Conservation (phyloP, 1,140 invertebrate genomes). For the Odontomachus brunneus region DNA sequence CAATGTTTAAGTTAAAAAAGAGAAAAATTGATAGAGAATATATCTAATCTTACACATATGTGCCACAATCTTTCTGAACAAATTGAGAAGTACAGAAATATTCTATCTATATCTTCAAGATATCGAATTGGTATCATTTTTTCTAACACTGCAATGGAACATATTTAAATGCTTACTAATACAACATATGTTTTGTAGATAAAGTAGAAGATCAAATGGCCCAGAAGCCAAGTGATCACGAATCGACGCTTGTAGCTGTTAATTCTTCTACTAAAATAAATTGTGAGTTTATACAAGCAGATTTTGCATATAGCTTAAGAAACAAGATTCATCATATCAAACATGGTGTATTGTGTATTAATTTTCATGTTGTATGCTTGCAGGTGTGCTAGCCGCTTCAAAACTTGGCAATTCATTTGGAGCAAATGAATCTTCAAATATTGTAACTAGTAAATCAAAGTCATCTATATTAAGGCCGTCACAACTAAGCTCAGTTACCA, state of each 20-base stretch:
- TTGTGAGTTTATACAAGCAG: constrained; percentile 57
- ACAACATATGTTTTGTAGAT: constrained; percentile 51
- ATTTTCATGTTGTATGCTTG: constrained; percentile 26
- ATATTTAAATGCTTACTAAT: background rate
- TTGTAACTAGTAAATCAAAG: constrained; percentile 73
- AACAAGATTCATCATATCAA: background rate
- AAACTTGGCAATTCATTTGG: constrained; percentile 79
- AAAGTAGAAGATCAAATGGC: constrained; percentile 63
- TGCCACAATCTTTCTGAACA: too few relatives aligned
- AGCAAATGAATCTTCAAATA: constrained; percentile 69
- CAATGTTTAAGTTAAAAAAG: too few relatives aligned
- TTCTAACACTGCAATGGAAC: constrained; percentile 13
- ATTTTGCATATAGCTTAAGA: too few relatives aligned
- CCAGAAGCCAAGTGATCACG: constrained; percentile 71
- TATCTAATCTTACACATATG: too few relatives aligned
- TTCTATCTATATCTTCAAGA: background rate
- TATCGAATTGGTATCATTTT: background rate
- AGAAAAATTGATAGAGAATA: too few relatives aligned
- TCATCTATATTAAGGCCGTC: constrained; percentile 79
- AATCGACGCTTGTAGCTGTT: constrained; percentile 60
- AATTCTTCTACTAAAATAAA: constrained; percentile 67
- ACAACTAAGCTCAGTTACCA: constrained; percentile 75
- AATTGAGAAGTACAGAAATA: too few relatives aligned
- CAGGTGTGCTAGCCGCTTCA: constrained; percentile 75
- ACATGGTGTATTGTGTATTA: background rate